A percentile compares a stretch with the other conserved stretches of the same genome.
Evolutionary conservation across 2,797 vertebrate genomes (phyloP).

Genomic region (Dipus sagitta): DNA sequence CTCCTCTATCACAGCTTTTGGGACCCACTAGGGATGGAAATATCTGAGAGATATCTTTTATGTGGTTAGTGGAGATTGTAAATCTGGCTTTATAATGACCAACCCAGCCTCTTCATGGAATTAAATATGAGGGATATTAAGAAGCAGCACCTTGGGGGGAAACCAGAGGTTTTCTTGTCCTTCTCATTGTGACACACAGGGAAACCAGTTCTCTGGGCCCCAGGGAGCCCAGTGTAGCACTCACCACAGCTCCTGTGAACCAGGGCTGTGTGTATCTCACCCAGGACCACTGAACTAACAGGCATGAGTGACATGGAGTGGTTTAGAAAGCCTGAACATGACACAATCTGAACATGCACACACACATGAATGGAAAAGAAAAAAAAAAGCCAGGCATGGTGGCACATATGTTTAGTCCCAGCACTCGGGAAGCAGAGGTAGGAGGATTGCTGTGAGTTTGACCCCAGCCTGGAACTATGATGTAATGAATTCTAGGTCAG

Average conservation of each 20-base stretch:
- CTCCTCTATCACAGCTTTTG: background rate
- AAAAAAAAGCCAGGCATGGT: too few relatives aligned
- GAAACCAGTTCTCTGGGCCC: background rate
- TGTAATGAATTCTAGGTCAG: background rate
- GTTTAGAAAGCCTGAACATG: background rate
- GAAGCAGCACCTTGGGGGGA: background rate
- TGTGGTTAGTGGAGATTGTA: constrained; percentile 17
- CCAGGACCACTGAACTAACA: background rate
- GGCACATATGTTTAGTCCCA: too few relatives aligned
- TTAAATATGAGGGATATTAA: background rate
- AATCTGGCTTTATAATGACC: background rate
- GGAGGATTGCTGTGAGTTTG: background rate
- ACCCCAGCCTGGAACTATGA: too few relatives aligned
- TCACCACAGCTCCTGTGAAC: background rate
- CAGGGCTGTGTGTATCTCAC: background rate
- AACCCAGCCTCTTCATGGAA: background rate
- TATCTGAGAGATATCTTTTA: background rate
- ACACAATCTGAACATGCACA: too few relatives aligned
- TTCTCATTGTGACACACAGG: background rate
- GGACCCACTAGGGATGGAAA: background rate
- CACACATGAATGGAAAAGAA: too few relatives aligned
- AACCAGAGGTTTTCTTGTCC: background rate
- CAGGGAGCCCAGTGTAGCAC: background rate
- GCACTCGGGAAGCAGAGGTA: background rate
- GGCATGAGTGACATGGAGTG: background rate